Base-by-base conservation (phyloP, 2,888 invertebrate genomes). In the Tanypteryx hageni region DNA sequence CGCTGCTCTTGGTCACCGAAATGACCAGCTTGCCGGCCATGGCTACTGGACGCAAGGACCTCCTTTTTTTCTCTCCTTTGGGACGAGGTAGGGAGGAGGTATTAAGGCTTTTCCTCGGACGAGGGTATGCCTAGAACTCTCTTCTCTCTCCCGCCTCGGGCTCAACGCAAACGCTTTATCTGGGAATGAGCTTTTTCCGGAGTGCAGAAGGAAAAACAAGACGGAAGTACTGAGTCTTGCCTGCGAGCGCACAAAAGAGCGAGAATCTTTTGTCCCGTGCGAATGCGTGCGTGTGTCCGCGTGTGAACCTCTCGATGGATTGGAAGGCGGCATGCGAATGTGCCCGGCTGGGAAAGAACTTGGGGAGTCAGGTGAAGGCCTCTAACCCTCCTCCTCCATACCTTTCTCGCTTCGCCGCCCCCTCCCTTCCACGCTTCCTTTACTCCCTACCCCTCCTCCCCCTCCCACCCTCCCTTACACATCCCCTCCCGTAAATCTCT, bases 1-100 rank as follows among this genome's bases (percentile, higher is more conserved):
- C 83, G 83, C 83, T 83, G 83, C 56, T 27, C 44, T 83, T 83
- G 83, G 83, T 83, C 83, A 83, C 57, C 57, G 83, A 83, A 57
- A 83, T 83, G 83, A 83, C 83, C 83, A 44, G 56, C 10, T n/a
- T 11, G 83, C 18, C 56, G n/a, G 44, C 83, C 83, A 83, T 83
- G 18, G 16, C 56, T 16, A 14, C 76, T 3, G n/a, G 76, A 11
- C 3, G 16, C 76, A 5, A 44, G 44, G 44, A 5, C 44, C 44
- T 44, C 44, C 44, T 44, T 44, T 44, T 44, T 44, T 44, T 44
- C 44, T 44, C 44, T 44, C 16, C 5, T 83, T 0, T 56, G 83
- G 56, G 18, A 14, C 83, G 56, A n/a, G 82, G 57, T 57, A 83
- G 83, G 56, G 18, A 14, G 44, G 56, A n/a, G 82, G 57, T 57